Base-by-base conservation (phyloP, 2,888 invertebrate species). In the Aproaerema taeniolella region DNA sequence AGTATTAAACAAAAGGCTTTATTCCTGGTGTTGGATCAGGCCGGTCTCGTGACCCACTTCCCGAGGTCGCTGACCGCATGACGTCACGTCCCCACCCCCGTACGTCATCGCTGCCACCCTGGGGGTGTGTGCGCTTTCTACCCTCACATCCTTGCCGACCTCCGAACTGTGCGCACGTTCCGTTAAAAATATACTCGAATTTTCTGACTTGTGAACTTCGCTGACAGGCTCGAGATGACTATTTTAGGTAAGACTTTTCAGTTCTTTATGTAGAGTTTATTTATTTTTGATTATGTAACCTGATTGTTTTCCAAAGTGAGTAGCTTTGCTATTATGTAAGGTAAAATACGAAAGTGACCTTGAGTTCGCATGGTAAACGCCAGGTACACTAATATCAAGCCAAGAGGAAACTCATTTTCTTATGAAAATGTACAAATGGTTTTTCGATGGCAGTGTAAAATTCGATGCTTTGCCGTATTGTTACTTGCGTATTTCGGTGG, bases 41-140 rank as follows among this genome's bases (percentile, higher is more conserved):
- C 65, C 58, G 71, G 67, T 67, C 59, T 59, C 61, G 50, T 85
- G 83, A 85, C 85, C 85, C 64, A 85, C 59, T 78, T 85, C 59
- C 56, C 57, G 54, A 62, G 81, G 74, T 83, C 73, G 73, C 57
- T 75, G 80, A 80, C 82, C 81, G 73, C 56, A 78, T 85, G 85
- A 83, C 85, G 85, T 85, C 85, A 83, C 76, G 51, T 45, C 55
- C 52, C 49, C 47, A 63, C 58, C 54, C 50, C 60, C 59, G 58
- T 53, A 57, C 58, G 41, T 25, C 44, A 56, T 50, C 68, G 57
- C n/a, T n/a, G n/a, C n/a, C n/a, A 69, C 67, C 59, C 52, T 50
- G 71, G 76, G 79, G 78, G 77, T 80, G 78, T 75, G 73, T 70
- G 31, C 26, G 9, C 11, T 28, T 8, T n/a, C 32, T 10, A n/a